Conservation (phyloP, 2,113 vertebrate species). For the Cromileptes altivelis region DNA sequence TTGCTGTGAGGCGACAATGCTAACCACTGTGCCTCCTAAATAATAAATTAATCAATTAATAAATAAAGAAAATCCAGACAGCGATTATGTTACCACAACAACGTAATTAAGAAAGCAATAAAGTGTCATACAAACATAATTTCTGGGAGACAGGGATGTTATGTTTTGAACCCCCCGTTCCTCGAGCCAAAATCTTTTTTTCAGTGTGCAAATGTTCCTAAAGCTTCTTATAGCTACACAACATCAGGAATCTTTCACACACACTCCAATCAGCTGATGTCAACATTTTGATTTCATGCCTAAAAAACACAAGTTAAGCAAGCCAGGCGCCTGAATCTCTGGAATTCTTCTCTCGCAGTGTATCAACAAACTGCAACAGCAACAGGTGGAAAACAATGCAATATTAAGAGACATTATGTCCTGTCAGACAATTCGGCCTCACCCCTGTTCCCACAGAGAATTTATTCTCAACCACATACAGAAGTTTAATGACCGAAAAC, state of each 20-base stretch:
- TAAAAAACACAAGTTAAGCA: neutral
- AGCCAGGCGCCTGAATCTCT: neutral
- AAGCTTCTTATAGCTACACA: neutral
- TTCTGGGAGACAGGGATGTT: too few relatives aligned
- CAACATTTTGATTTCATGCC: conserved; percentile 32
- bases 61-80: too few relatives aligned
- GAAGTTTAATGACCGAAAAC: conserved; percentile 36
- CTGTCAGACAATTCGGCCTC: neutral
- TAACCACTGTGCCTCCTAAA: too few relatives aligned
- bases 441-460: neutral
- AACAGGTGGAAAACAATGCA: conserved; percentile 2
- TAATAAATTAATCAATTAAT: too few relatives aligned
- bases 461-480: neutral
- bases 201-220: neutral
- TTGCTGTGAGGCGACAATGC: too few relatives aligned
- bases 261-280: conserved; percentile 4
- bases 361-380: neutral
- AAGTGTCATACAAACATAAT: too few relatives aligned
- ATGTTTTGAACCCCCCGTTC: neutral
- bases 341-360: neutral
- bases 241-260: conserved; percentile 11
- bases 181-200: neutral
- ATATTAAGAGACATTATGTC: neutral
- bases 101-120: too few relatives aligned
- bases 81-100: too few relatives aligned